Conservation (phyloP, 1,140 invertebrate genomes). For the Calosoma granatense region DNA sequence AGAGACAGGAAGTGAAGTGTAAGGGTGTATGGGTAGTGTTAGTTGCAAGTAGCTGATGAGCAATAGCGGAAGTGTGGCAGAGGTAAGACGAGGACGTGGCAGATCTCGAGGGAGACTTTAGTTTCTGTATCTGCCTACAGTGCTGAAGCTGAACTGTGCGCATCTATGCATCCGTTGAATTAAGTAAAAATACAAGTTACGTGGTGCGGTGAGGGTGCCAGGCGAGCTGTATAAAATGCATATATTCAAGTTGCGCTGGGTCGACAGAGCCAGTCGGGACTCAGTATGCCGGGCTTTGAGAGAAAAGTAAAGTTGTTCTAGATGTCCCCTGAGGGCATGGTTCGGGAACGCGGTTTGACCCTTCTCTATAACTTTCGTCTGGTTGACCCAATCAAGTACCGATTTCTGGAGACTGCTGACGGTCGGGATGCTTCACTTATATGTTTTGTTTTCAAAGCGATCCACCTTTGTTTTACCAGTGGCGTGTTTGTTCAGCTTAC, state of each 20-base stretch:
- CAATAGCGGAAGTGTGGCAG: too few species aligned
- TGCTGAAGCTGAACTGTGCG: too few species aligned
- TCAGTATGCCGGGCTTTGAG: neutral
- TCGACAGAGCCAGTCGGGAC: neutral
- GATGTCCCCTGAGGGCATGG: conserved; percentile 1
- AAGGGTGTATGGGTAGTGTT: too few species aligned
- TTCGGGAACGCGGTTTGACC: neutral
- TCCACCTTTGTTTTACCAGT: neutral
- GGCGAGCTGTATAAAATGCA: conserved; percentile 8
- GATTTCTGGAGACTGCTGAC: conserved; percentile 19
- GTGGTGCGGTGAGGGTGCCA: neutral
- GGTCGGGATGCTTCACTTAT: conserved; percentile 21
- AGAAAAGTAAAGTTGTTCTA: conserved; percentile 7
- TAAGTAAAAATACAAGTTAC: neutral
- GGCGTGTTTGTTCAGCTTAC: neutral
- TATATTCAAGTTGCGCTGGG: conserved; percentile 1
- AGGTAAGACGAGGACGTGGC: too few species aligned
- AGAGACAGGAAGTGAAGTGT: too few species aligned
- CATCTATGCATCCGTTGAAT: too few species aligned
- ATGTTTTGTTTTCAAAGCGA: conserved; percentile 20
- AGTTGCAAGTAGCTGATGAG: too few species aligned
- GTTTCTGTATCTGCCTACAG: too few species aligned
- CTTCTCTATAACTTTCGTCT: conserved; percentile 13
- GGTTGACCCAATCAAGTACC: conserved; percentile 26
- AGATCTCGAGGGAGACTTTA: too few species aligned